Evolutionary conservation across 2,113 vertebrate genomes (phyloP).

Genomic region (Anser brachyrhynchus): DNA sequence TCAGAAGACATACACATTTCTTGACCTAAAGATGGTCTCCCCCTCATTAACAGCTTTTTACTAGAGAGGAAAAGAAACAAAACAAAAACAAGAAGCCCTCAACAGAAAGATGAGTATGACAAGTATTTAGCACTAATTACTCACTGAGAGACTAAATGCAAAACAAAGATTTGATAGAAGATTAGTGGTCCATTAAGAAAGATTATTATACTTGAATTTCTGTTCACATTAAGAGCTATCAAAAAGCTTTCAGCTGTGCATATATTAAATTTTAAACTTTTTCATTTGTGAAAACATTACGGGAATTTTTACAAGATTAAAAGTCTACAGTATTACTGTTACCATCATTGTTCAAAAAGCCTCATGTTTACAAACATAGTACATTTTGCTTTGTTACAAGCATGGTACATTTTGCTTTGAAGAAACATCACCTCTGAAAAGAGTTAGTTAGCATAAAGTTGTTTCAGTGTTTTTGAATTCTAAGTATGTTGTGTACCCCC

Average conservation of each 20-base stretch:
- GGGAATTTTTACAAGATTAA: not conserved
- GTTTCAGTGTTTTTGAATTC: not conserved
- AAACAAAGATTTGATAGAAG: not conserved
- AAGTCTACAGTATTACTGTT: not conserved
- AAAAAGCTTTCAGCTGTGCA: conserved; percentile 33
- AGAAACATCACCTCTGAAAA: not conserved
- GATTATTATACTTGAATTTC: not conserved
- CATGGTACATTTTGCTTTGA: not conserved
- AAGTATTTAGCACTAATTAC: not conserved
- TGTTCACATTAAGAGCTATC: not conserved
- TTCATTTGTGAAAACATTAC: not conserved
- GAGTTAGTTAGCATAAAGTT: not conserved
- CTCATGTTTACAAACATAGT: not conserved
- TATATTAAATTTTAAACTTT: not conserved
- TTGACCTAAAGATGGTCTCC: not conserved
- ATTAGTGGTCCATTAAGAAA: not conserved
- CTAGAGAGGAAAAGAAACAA: not conserved
- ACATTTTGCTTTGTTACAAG: not conserved
- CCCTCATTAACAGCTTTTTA: not conserved
- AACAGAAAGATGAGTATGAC: not conserved
- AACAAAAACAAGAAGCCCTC: not conserved
- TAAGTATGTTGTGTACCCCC: not conserved
- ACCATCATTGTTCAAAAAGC: not conserved
- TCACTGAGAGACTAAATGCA: not conserved
- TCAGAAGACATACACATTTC: not conserved